Conservation (phyloP, 2,113 vertebrate species). For the human region GRCh38 chr7:50879501-50880000, state of each 20-base stretch:
- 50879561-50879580: too few relatives aligned
- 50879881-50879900: background rate
- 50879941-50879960: background rate
- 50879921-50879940: too few relatives aligned
- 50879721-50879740: background rate
- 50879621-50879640: background rate
- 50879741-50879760: background rate
- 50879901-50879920: fast-evolving
- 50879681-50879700: background rate
- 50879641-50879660: background rate
- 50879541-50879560: too few relatives aligned
- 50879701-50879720: background rate
- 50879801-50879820: background rate
- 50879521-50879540: too few relatives aligned
- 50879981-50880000: background rate
- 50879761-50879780: background rate
- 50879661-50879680: background rate
- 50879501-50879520: too few relatives aligned
- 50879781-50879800: background rate
- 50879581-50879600: too few relatives aligned
- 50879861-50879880: background rate
- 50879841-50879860: background rate
- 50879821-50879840: too few relatives aligned
- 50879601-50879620: too few relatives aligned
- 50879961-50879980: fast-evolving